phyloP scores from a whole-genome alignment of 1,140 invertebrate genomes.

The Galendromus occidentalis region DNA sequence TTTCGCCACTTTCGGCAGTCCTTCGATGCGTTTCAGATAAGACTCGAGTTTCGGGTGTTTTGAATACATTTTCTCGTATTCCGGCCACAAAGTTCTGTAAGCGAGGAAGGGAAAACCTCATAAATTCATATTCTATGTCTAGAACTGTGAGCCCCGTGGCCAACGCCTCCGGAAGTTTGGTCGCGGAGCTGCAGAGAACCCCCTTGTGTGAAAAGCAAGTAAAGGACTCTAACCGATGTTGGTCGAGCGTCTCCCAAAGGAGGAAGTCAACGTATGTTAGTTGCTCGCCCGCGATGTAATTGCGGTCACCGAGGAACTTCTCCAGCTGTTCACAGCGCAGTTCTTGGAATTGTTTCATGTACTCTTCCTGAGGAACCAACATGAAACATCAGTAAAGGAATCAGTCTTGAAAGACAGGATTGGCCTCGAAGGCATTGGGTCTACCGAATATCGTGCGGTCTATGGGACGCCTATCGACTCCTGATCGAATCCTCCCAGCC shows the following conservation, averaged over 20 bases:
- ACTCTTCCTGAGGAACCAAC: background rate
- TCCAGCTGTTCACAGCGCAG: background rate
- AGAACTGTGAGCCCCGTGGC: background rate
- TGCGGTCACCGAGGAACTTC: slow-evolving; percentile 27
- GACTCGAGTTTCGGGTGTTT: slow-evolving; percentile 27
- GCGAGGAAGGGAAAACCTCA: no score
- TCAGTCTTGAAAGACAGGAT: no score
- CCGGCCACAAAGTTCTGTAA: background rate
- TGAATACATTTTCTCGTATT: background rate
- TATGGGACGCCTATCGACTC: no score
- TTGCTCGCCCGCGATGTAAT: slow-evolving; percentile 31
- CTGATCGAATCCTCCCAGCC: no score
- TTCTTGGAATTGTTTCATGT: background rate
- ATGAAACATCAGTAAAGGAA: background rate
- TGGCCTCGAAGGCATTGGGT: no score
- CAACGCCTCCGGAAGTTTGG: background rate
- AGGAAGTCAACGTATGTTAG: slow-evolving; percentile 34
- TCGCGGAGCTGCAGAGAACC: background rate
- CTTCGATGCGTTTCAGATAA: slow-evolving; percentile 27
- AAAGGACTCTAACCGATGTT: slow-evolving; percentile 22
- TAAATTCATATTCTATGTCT: background rate
- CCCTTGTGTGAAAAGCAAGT: background rate
- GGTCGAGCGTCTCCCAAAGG: slow-evolving; percentile 33
- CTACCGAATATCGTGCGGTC: no score
- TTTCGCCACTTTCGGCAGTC: slow-evolving; percentile 25